phyloP scores from a whole-genome alignment of 2,888 invertebrate species.

The Callyntrura guangdongensis region DNA sequence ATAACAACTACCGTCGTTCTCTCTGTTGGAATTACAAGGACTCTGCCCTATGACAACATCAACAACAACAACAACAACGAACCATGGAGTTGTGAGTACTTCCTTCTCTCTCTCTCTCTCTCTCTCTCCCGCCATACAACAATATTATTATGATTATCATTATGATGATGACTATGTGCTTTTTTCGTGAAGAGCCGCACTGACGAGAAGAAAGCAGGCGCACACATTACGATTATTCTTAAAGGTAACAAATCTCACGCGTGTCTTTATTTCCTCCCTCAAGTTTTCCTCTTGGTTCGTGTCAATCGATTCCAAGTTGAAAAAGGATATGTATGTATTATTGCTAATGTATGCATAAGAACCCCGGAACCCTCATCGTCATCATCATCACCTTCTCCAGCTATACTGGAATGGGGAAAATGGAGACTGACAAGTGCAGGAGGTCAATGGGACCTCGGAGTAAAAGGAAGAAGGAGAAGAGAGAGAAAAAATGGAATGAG shows the following conservation, averaged over 20 bases:
- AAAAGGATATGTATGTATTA: background rate
- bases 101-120: conserved; percentile 13
- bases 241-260: conserved; percentile 38
- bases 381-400: no score
- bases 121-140: background rate
- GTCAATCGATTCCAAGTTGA: conserved; percentile 49
- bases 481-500: background rate
- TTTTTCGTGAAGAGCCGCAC: no score
- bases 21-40: background rate
- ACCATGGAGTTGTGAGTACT: conserved; percentile 6
- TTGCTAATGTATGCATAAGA: conserved; percentile 49
- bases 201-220: background rate
- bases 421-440: conserved; percentile 25
- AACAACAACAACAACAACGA: background rate
- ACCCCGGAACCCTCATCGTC: background rate
- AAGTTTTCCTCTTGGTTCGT: background rate
- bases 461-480: background rate
- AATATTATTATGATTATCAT: conserved; percentile 1
- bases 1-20: background rate
- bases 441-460: conserved; percentile 34
- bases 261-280: conserved; percentile 27
- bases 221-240: background rate
- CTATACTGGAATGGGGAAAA: background rate
- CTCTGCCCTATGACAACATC: background rate
- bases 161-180: background rate